Evolutionary conservation across 2,113 vertebrate genomes (phyloP), one percentile per base, ranked within the genome.

Genomic region (Tapirus terrestris): DNA sequence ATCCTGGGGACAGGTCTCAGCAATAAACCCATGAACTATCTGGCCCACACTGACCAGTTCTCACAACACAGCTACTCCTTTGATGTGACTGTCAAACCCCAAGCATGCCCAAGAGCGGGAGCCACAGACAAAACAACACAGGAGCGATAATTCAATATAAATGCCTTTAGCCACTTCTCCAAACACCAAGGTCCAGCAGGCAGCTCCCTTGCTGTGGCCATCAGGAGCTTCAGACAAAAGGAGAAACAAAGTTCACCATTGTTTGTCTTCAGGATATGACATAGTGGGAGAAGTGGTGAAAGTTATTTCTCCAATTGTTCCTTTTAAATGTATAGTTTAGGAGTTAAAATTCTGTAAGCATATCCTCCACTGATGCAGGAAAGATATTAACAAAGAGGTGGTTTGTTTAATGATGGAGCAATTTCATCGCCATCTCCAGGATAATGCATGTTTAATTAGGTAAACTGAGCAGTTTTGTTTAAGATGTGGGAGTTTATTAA

Each of bases 11-110:
- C 96, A 7, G 61, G 91, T 95, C 98, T 97, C 84, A 90, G 91
- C 97, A 98, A 98, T 98, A 99, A 99, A 99, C 98, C 98, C 97
- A 91, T 97, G 98, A 98, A 98, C 99, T 99, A 98, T 98, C 98
- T 98, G 98, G 97, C 98, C 98, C 98, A 96, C 89, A 97, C 96
- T 97, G 98, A 97, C 98, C 84, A 60, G 97, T 99, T 99, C 99
- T 99, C 98, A 99, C 94, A 98, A 98, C 98, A 98, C 97, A 97
- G 94, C 91, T 68, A 56, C 76, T 86, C 82, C 99, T 99, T 99
- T 99, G 98, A 99, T 99, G 98, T 98, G 98, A 98, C 97, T 91
- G 27, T 98, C 98, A 97, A 98, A 97, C 98, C 96, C 95, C 97
- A 96, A 97, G 97, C 97, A 96, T 88, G 97, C 98, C 98, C 95